Evolutionary conservation across 2,888 invertebrate species (phyloP).

Genomic region (Stenchaetothrips biformis): DNA sequence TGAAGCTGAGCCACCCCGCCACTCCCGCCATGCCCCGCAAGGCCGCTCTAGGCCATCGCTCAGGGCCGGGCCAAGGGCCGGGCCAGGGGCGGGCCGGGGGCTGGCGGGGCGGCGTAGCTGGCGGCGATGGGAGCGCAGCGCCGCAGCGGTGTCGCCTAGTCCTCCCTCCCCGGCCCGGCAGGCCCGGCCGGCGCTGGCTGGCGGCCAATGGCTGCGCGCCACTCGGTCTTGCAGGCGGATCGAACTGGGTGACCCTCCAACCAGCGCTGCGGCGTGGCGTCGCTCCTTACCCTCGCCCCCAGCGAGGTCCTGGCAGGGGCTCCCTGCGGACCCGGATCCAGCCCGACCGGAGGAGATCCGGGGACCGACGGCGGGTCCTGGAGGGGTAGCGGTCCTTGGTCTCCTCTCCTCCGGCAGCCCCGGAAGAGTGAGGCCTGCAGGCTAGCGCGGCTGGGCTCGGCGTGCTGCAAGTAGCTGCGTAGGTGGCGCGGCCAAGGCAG

Average conservation of each 20-base stretch:
- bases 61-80: neutral
- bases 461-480: too few relatives aligned
- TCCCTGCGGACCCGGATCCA: too few relatives aligned
- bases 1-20: neutral
- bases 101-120: neutral
- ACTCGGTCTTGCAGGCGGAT: slow-evolving; percentile 4
- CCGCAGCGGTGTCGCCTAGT: neutral
- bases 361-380: neutral
- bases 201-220: slow-evolving; percentile 6
- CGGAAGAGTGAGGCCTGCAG: neutral
- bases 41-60: neutral
- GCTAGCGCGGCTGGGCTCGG: neutral
- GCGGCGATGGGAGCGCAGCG: neutral
- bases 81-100: neutral
- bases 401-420: neutral
- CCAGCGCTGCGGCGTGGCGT: neutral
- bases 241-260: slow-evolving; percentile 21
- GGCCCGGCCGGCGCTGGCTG: neutral
- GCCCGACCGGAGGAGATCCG: too few relatives aligned
- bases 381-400: neutral
- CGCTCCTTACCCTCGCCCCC: neutral
- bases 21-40: neutral
- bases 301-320: neutral
- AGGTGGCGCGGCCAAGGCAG: too few relatives aligned
- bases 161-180: neutral